Conservation (phyloP, 2,888 invertebrate species). For the Nemotelus pantherinus region DNA sequence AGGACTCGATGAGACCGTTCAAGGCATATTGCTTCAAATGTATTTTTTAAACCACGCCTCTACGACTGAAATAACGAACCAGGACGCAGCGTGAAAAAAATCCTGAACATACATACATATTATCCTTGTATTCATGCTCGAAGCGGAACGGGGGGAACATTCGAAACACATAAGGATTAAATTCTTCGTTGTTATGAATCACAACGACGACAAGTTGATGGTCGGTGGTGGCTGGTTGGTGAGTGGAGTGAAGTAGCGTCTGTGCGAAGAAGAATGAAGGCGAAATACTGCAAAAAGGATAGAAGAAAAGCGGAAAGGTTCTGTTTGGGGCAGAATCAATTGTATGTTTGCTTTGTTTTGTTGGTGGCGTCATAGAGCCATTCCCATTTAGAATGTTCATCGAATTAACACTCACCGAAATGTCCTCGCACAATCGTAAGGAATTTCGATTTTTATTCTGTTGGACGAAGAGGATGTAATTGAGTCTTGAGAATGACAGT, state of each 20-base stretch:
- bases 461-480: not conserved
- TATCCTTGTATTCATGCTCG: not conserved
- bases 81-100: slow-evolving; percentile 43
- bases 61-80: slow-evolving; percentile 48
- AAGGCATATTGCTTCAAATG: not conserved
- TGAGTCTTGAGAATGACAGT: not conserved
- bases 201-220: slow-evolving; percentile 33
- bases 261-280: slow-evolving; percentile 35
- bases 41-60: slow-evolving; percentile 49
- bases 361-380: slow-evolving; percentile 2
- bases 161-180: slow-evolving; percentile 38
- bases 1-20: slow-evolving; percentile 10
- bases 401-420: slow-evolving; percentile 50
- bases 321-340: slow-evolving; percentile 21
- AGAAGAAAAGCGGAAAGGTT: slow-evolving; percentile 6
- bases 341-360: slow-evolving; percentile 21
- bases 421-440: slow-evolving; percentile 28
- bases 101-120: slow-evolving; percentile 17
- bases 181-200: slow-evolving; percentile 34
- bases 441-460: not conserved
- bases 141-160: not conserved
- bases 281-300: slow-evolving; percentile 20
- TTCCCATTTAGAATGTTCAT: slow-evolving; percentile 26
- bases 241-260: too few relatives aligned
- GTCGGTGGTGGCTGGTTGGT: too few relatives aligned